Evolutionary conservation across 2,113 vertebrate genomes (phyloP).

Genomic region (Cyanoliseus patagonus): DNA sequence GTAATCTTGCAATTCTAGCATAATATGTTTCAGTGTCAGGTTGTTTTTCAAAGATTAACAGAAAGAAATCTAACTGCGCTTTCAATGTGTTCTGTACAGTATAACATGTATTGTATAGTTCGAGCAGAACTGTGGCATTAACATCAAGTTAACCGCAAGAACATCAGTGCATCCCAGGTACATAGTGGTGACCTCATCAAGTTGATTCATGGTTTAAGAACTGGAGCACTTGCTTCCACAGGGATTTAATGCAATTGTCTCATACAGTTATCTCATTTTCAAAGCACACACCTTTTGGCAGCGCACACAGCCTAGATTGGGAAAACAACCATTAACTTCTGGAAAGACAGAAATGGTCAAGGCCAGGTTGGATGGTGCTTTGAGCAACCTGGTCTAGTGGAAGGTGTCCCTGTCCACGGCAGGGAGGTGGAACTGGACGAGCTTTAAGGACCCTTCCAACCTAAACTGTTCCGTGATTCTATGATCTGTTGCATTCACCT

Average conservation of each 20-base stretch:
- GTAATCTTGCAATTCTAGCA: background rate
- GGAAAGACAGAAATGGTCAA: background rate
- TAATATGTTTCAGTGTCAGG: background rate
- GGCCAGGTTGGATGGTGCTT: background rate
- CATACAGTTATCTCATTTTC: background rate
- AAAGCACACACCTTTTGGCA: background rate
- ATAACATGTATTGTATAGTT: background rate
- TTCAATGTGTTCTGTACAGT: rapidly evolving
- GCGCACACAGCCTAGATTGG: rapidly evolving
- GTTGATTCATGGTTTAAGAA: background rate
- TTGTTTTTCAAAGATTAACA: background rate
- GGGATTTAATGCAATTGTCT: background rate
- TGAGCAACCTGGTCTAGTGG: background rate
- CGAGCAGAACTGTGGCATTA: rapidly evolving
- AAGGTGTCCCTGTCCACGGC: background rate
- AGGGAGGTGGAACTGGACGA: background rate
- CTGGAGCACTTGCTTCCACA: background rate
- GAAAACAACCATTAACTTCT: background rate
- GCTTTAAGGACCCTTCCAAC: background rate
- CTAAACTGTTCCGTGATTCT: background rate
- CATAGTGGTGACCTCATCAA: background rate
- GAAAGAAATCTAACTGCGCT: rapidly evolving
- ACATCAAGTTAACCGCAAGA: background rate
- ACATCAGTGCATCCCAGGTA: background rate
- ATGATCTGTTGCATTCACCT: rapidly evolving